Evolutionary conservation across 2,113 vertebrate genomes (phyloP).

Genomic region (Xiphophorus hellerii): DNA sequence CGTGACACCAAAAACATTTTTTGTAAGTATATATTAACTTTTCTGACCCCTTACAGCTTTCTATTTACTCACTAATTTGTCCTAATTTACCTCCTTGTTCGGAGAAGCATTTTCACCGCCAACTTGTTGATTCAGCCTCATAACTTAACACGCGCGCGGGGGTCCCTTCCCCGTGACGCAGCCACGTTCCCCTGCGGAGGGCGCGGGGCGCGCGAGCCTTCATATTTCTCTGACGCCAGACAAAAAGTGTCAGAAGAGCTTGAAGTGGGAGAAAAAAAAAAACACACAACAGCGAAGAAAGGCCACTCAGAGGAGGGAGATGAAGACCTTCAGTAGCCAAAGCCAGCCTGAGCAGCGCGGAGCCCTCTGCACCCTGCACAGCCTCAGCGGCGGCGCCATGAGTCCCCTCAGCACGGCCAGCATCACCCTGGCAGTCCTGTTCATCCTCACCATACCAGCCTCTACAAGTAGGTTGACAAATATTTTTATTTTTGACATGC

Average conservation of each 20-base stretch:
- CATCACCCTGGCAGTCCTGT: slow-evolving; percentile 67
- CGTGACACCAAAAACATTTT: neutral
- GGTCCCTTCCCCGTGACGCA: slow-evolving; percentile 64
- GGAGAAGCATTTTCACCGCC: neutral
- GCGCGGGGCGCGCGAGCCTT: slow-evolving; percentile 65
- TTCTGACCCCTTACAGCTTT: neutral
- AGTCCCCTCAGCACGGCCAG: slow-evolving; percentile 58
- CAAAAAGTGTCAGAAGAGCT: slow-evolving; percentile 54
- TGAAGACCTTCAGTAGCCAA: slow-evolving; percentile 66
- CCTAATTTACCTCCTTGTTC: neutral
- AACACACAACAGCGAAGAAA: neutral
- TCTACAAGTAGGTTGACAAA: slow-evolving; percentile 69
- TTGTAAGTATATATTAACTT: neutral
- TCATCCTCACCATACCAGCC: slow-evolving; percentile 69
- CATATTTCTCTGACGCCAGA: slow-evolving; percentile 56
- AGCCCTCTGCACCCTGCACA: slow-evolving; percentile 49
- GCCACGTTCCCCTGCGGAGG: slow-evolving; percentile 41
- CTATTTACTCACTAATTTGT: neutral
- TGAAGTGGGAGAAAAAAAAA: slow-evolving; percentile 20
- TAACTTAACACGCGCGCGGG: slow-evolving; percentile 20
- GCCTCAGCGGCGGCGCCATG: slow-evolving; percentile 50
- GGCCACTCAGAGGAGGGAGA: slow-evolving; percentile 31
- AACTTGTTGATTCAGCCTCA: slow-evolving; percentile 20
- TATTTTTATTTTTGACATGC: neutral
- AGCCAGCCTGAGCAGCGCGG: slow-evolving; percentile 47